Base-by-base conservation (phyloP, 2,797 vertebrate genomes). In the Novumbra hubbsi region DNA sequence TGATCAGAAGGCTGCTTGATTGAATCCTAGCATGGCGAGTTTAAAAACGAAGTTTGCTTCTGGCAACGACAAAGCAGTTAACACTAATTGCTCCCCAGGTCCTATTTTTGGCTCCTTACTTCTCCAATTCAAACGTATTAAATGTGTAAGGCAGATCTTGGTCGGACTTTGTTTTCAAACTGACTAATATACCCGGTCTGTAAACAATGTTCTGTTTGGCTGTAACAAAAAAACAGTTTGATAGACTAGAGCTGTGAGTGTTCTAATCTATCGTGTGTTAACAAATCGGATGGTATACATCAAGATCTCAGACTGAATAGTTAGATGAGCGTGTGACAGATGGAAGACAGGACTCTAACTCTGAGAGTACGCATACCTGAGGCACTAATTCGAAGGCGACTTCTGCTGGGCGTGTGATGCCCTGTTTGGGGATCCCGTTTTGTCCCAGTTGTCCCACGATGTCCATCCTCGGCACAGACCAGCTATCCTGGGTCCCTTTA, bases 401-500 rank as follows among this genome's bases (percentile, higher is more conserved):
- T 80, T 87, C 73, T 41, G 80, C 69, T 0, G 71, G 69, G 15
- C 60, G 82, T 17, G 72, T 73, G 2, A 79, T 71, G 49, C 73
- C 82, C 1, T 86, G 87, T 81, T 90, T 94, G 28, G 85, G 83
- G 30, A 84, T 64, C n/a, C 82, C 77, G 11, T 83, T 90, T 73
- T 82, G 83, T 38, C 57, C n/a, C 3, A 77, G 67, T 16, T 85
- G 86, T 57, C 83, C 87, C 27, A 78, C 73, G 62, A 79, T 82
- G 57, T 92, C 89, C 32, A 76, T 70, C 30, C 82, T 92, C 1
- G 92, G 90, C 8, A 92, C 87, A 50, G 90, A 84, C 93, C 93
- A 93, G 83, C 80, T 91, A 74, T 91, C 92, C 76, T 86, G 87
- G 11, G 89, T 90, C 21, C 88, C 88, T 81, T 91, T 90, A 78